These are phyloP conservation scores for Prolemur simus DNA, from an alignment of 2,113 vertebrate species.

Conservation along the genomic window DNA sequence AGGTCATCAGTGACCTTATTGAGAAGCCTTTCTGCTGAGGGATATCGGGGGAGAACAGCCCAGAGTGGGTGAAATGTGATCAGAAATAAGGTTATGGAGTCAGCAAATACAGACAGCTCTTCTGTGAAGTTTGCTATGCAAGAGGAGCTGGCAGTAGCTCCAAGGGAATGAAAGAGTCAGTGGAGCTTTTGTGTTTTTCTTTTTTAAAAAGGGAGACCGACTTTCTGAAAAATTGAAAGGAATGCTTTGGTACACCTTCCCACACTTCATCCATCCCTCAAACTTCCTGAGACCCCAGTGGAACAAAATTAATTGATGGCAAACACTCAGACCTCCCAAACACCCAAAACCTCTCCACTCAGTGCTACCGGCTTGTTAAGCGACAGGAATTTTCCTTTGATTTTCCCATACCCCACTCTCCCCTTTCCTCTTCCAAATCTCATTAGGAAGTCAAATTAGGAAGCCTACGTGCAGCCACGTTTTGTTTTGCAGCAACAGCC, in stretches of 20 bases:
- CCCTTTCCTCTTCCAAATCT: conserved; percentile 57
- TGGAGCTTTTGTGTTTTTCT: neutral
- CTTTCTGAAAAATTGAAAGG: neutral
- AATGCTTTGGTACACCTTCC: neutral
- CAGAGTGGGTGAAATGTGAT: neutral
- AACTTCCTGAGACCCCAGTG: neutral
- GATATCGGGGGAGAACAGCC: rapidly evolving
- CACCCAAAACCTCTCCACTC: neutral
- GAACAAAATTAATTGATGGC: neutral
- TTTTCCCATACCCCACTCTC: conserved; percentile 55
- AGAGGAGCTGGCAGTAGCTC: neutral
- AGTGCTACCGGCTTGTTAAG: neutral
- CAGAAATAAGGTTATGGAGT: neutral
- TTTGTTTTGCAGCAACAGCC: conserved; percentile 62
- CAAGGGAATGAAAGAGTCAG: neutral
- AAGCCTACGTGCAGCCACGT: neutral
- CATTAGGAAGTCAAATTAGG: conserved; percentile 65
- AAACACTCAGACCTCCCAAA: neutral
- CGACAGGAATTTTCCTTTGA: conserved; percentile 69
- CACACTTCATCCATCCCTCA: neutral
- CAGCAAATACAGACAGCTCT: neutral
- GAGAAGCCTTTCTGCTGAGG: neutral
- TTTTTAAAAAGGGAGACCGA: neutral
- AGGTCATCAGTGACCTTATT: neutral
- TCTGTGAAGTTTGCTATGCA: neutral